Base-by-base conservation (phyloP, 2,113 vertebrate genomes). In the Xyliphius kryptos region DNA sequence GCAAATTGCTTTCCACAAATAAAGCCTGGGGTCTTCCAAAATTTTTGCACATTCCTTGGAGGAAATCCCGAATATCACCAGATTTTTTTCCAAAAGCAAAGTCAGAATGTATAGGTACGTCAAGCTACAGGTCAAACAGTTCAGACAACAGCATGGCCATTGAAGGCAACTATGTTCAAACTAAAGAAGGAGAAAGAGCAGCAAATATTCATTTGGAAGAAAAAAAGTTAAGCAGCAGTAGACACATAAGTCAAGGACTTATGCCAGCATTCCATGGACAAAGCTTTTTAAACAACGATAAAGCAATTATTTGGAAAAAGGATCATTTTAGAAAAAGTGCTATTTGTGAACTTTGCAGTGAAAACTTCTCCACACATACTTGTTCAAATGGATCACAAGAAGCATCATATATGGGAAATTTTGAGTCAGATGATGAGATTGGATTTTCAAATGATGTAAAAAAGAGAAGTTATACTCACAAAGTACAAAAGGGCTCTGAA, bases 11-110 rank as follows among this genome's bases (percentile, higher is more conserved):
- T 46, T 66, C 74, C 9, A 60, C 77, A 70, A 0, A 66, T 63
- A 70, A 79, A 77, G 54, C 66, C 56, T 64, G 73, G 1, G 57
- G 77, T 0, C 86, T 85, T 52, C 77, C 88, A 61, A 67, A 77
- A 5, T 55, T 69, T 17, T 66, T 80, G 64, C 84, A 70, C 50
- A 77, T 82, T 0, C 85, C 84, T 0, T 96, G 95, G 96, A 97
- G 85, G 74, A 91, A 87, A 73, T 86, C 91, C 67, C 88, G 83
- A 76, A 87, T 97, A 56, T 83, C 88, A 69, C 96, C 96, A 0
- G 79, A 87, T 79, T 85, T 15, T 17, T 89, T 16, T 80, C 86
- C 67, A 83, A 81, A 64, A 72, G 82, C 84, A 20, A 75, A 80
- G 0, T 52, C 8, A 5, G 1, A 72, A 8, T 70, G 69, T 15